These are phyloP conservation scores for Otolemur crassicaudatus DNA, from an alignment of 2,797 vertebrate genomes.

Conservation along the genomic window DNA sequence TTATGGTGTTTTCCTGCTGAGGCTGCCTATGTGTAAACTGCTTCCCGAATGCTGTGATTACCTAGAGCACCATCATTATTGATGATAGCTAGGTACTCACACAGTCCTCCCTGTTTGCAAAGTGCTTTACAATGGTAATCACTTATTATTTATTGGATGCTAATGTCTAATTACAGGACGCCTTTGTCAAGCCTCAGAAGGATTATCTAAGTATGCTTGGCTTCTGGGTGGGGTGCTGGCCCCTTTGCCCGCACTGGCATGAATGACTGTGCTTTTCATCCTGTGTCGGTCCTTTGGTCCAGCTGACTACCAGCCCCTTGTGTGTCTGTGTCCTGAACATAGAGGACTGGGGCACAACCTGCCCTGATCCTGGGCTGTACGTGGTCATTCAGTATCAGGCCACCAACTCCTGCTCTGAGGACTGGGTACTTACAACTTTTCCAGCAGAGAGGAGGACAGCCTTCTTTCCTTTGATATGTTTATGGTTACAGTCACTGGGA, in stretches of 20 bases:
- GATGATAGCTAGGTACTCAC: background rate
- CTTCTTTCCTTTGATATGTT: background rate
- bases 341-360: background rate
- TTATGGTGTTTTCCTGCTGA: constrained; percentile 9
- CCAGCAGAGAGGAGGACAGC: background rate
- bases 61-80: background rate
- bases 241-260: background rate
- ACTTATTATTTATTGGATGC: constrained; percentile 55
- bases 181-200: constrained; percentile 37
- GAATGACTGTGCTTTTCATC: background rate
- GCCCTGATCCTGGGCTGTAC: no score
- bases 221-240: background rate
- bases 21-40: background rate
- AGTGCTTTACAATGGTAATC: constrained; percentile 35
- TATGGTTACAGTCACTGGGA: background rate
- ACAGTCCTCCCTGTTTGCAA: background rate
- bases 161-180: constrained; percentile 33
- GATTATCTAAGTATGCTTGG: background rate
- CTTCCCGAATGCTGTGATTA: background rate
- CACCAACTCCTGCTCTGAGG: background rate
- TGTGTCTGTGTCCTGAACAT: background rate
- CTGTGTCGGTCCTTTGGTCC: background rate
- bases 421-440: background rate
- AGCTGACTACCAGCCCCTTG: background rate
- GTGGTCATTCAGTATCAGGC: background rate